phyloP scores from a whole-genome alignment of 2,888 invertebrate genomes.

The Apamea epomidion region DNA sequence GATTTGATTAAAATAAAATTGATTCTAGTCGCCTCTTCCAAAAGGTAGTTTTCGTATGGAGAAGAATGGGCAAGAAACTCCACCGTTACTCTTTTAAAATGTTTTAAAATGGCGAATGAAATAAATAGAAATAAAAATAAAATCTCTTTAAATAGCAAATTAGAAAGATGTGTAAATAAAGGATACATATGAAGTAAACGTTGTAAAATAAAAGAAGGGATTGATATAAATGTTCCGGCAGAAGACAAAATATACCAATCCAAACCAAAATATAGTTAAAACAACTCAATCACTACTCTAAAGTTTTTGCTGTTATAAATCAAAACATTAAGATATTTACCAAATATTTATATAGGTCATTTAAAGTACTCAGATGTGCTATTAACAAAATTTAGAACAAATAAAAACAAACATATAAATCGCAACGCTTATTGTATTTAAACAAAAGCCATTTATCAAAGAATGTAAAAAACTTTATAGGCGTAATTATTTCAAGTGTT shows the following conservation, averaged over 20 bases:
- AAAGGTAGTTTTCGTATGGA: too few species aligned
- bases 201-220: not conserved
- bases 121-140: too few species aligned
- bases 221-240: not conserved
- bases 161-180: not conserved
- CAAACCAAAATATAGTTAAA: not conserved
- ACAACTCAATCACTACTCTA: not conserved
- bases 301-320: not conserved
- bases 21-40: too few species aligned
- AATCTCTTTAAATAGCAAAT: not conserved
- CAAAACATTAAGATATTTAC: not conserved
- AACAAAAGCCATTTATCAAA: slow-evolving; percentile 59
- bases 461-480: slow-evolving; percentile 52
- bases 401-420: slow-evolving; percentile 50
- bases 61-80: too few species aligned
- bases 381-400: slow-evolving; percentile 47
- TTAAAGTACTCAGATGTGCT: slow-evolving; percentile 16
- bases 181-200: not conserved
- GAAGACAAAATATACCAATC: not conserved
- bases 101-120: too few species aligned
- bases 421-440: slow-evolving; percentile 45
- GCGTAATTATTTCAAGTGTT: slow-evolving; percentile 63
- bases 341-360: not conserved
- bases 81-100: too few species aligned
- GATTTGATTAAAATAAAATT: too few species aligned